Evolutionary conservation across 2,113 vertebrate species (phyloP).

Genomic region (Cinclus cinclus): DNA sequence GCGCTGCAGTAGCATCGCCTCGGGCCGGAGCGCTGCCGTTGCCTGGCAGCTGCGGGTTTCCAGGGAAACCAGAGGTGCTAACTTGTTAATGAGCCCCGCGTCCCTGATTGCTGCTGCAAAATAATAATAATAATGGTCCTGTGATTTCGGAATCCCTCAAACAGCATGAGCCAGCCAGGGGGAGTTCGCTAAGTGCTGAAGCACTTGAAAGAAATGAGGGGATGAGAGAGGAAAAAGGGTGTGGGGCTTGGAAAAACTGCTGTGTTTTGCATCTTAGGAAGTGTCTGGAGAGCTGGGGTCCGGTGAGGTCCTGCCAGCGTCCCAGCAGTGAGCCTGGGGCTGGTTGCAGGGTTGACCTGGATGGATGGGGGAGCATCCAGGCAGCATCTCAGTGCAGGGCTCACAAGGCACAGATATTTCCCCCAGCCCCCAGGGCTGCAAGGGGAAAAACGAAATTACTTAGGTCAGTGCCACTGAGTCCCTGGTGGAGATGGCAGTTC

Average conservation of each 20-base stretch:
- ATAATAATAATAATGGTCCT: constrained; percentile 69
- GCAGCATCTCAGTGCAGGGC: neutral
- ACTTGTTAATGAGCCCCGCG: constrained; percentile 75
- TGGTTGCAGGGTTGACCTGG: neutral
- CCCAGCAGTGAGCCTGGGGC: neutral
- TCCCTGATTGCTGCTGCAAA: constrained; percentile 67
- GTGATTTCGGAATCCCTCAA: constrained; percentile 47
- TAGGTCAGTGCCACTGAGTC: neutral
- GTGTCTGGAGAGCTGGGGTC: neutral
- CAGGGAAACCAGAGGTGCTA: constrained; percentile 76
- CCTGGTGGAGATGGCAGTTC: neutral
- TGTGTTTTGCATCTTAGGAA: neutral
- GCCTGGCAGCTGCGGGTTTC: constrained; percentile 78
- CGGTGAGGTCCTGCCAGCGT: neutral
- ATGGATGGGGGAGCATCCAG: neutral
- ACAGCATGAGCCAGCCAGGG: constrained; percentile 1
- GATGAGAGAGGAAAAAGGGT: neutral
- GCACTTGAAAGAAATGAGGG: neutral
- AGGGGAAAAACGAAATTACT: neutral
- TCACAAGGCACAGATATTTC: neutral
- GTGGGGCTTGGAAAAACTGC: neutral
- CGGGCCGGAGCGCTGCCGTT: constrained; percentile 54
- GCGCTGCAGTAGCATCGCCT: constrained; percentile 35
- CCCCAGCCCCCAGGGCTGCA: neutral
- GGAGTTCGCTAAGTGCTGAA: neutral